Evolutionary conservation across 2,888 invertebrate species (phyloP), one percentile per base, ranked within the genome.

Genomic region (Ferdinandea cuprea): DNA sequence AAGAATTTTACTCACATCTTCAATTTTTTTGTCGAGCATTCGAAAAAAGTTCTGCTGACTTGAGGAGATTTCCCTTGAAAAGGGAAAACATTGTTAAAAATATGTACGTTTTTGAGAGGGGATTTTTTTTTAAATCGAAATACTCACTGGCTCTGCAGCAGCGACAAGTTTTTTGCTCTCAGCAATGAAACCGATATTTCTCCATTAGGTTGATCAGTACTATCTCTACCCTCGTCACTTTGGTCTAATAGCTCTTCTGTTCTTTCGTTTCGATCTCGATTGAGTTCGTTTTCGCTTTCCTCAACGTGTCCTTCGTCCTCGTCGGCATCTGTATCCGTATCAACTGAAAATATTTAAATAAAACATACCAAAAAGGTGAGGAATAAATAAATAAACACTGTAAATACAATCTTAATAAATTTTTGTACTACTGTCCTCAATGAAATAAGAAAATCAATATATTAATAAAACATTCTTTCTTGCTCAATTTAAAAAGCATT

Each of bases 31-130:
- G 90, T 97, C 97, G 87, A 97, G 92, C 96, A 97, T 96, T 90
- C 94, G 95, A 92, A 98, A 98, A 92, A 98, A 98, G 89, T 97
- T 96, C 89, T 96, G 94, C 91, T 97, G 97, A 90, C 97, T 97
- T 85, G 94, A 94, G 80, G 97, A 97, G 90, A 96, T 94, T 92
- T 96, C 96, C 90, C 97, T 97, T 93, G 59, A 94, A 85, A 74
- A 84, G 78, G 78, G 72, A 73, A 68, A 74, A 69, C 69, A 61
- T 85, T 74, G 61, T 63, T 79, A 73, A 63, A 63, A 69, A 79
- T 32, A 54, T 52, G 69, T 42, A 66, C 48, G 72, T 63, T 44
- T 44, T 35, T 9, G 32, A 6, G 3, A 28, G 17, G 1, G 1
- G 17, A 7, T 9, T 15, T 35, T 2, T 50, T 19, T 5, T 54